Evolutionary conservation across 2,113 vertebrate genomes (phyloP).

Genomic region (Pluvianellus socialis): DNA sequence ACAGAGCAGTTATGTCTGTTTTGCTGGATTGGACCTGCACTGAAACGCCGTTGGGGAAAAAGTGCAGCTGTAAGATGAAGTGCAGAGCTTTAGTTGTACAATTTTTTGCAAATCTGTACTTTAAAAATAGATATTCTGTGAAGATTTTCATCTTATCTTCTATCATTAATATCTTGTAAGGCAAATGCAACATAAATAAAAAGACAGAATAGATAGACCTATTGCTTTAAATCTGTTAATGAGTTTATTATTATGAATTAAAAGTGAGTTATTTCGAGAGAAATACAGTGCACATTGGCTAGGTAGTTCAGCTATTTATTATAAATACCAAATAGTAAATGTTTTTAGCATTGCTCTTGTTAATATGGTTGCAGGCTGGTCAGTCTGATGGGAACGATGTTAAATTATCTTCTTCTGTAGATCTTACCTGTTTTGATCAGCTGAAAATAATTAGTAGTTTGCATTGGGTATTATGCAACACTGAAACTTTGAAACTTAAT

Average conservation of each 20-base stretch:
- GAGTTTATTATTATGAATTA: not conserved
- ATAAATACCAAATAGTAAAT: not conserved
- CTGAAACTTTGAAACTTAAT: not conserved
- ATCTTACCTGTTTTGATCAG: not conserved
- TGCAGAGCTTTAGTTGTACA: not conserved
- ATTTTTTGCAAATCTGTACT: not conserved
- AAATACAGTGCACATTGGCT: not conserved
- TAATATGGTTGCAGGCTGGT: not conserved
- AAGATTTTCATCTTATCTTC: not conserved
- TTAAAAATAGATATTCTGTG: not conserved
- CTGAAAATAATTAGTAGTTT: constrained; percentile 4
- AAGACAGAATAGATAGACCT: not conserved
- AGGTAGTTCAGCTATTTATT: not conserved
- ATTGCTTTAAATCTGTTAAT: not conserved
- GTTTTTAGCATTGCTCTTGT: not conserved
- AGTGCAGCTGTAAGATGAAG: not conserved
- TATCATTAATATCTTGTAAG: not conserved
- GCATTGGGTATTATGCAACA: not conserved
- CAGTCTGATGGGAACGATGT: not conserved
- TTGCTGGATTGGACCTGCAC: not conserved
- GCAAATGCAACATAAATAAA: not conserved
- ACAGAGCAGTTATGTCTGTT: not conserved
- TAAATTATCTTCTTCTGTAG: not conserved
- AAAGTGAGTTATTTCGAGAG: not conserved
- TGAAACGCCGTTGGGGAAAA: not conserved